These are phyloP conservation scores for Gambusia affinis DNA, from an alignment of 2,113 vertebrate species.

Conservation along the genomic window DNA sequence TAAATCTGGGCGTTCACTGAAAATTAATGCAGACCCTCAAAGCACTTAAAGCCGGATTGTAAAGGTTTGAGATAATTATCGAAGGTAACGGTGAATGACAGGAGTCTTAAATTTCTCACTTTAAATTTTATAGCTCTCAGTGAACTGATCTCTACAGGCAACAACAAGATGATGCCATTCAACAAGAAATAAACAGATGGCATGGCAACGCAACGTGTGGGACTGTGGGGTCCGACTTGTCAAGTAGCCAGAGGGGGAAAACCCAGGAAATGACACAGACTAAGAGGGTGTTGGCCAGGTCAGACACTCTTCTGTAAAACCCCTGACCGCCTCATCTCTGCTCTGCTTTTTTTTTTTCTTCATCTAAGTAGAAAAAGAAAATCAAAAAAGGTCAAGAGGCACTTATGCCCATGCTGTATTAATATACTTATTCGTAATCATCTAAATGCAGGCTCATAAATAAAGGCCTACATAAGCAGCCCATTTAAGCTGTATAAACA, in stretches of 20 bases:
- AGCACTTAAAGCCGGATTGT: slow-evolving; percentile 18
- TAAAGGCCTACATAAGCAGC: no score
- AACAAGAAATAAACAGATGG: slow-evolving; percentile 36
- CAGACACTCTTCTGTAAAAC: slow-evolving; percentile 32
- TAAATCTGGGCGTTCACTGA: slow-evolving; percentile 36
- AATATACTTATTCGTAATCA: neutral
- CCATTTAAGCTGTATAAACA: neutral
- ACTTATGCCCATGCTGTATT: neutral
- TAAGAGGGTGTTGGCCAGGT: slow-evolving; percentile 51
- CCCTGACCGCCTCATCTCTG: slow-evolving; percentile 59
- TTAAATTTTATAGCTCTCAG: slow-evolving; percentile 17
- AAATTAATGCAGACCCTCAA: slow-evolving; percentile 36
- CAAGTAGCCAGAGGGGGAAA: slow-evolving; percentile 49
- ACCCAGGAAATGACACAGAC: slow-evolving; percentile 56
- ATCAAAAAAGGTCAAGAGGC: slow-evolving; percentile 29
- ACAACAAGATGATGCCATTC: slow-evolving; percentile 40
- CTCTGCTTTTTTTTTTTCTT: neutral
- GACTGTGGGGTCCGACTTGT: slow-evolving; percentile 33
- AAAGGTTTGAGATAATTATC: slow-evolving; percentile 38
- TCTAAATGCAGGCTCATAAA: neutral
- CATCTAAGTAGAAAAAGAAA: slow-evolving; percentile 39
- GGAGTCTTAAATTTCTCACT: slow-evolving; percentile 18
- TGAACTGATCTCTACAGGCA: slow-evolving; percentile 38
- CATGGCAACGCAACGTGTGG: slow-evolving; percentile 17
- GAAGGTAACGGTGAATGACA: slow-evolving; percentile 38